Percentiles rank a stretch among this genome's conserved stretches.
These are phyloP conservation scores for Eleginops maclovinus DNA, from an alignment of 2,113 vertebrate species.

Conservation along the genomic window DNA sequence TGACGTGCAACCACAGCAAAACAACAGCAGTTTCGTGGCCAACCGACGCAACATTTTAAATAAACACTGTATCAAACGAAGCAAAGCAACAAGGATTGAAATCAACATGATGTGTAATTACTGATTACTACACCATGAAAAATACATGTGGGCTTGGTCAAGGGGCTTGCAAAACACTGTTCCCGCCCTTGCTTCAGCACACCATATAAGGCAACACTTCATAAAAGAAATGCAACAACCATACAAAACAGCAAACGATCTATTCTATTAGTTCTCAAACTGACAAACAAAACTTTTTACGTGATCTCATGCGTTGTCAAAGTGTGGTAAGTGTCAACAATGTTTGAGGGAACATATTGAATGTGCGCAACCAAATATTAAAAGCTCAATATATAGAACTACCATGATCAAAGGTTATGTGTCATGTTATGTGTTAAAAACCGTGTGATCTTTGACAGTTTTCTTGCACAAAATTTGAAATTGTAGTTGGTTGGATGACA, in stretches of 20 bases:
- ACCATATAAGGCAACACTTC: conserved; percentile 85
- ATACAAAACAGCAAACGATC: conserved; percentile 30
- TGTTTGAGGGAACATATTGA: not conserved
- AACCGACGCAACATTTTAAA: conserved; percentile 7
- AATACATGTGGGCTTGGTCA: conserved; percentile 81
- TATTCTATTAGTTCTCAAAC: not conserved
- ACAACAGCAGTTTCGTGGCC: not conserved
- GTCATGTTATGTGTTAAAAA: too few relatives aligned
- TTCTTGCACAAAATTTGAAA: not conserved
- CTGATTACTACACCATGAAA: conserved; percentile 71
- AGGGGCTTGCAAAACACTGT: conserved; percentile 80
- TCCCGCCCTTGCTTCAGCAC: conserved; percentile 77
- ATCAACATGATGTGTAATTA: conserved; percentile 45
- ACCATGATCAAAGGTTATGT: not conserved
- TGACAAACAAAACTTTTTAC: not conserved
- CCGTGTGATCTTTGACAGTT: not conserved
- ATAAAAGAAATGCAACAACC: conserved; percentile 67
- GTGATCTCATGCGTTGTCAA: not conserved
- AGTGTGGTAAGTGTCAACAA: not conserved
- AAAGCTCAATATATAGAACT: not conserved
- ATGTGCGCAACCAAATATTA: not conserved
- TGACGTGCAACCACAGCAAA: conserved; percentile 6
- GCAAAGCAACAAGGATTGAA: conserved; percentile 7
- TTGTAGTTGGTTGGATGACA: not conserved
- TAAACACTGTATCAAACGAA: conserved; percentile 1